These are phyloP conservation scores for Tipula helvola DNA, from an alignment of 2,888 invertebrate species.

Conservation along the genomic window DNA sequence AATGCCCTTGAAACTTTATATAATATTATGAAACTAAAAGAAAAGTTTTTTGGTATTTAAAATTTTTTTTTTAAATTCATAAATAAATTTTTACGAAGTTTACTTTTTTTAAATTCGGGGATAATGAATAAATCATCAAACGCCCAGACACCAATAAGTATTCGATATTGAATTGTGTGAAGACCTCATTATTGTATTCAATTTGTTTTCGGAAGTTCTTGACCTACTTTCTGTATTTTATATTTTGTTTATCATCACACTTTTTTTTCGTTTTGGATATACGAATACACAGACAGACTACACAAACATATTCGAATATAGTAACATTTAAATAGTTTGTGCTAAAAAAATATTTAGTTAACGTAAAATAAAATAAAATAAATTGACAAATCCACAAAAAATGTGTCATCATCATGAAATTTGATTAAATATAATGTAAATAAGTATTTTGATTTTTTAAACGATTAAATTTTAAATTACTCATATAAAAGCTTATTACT, in stretches of 20 bases:
- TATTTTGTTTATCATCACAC: neutral
- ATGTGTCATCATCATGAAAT: neutral
- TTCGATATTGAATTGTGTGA: neutral
- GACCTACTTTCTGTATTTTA: neutral
- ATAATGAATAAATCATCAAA: neutral
- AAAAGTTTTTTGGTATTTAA: neutral
- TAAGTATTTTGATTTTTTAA: neutral
- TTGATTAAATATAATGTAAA: neutral
- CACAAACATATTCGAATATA: neutral
- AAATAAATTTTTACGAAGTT: neutral
- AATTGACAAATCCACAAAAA: neutral
- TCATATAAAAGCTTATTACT: neutral
- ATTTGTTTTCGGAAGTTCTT: neutral
- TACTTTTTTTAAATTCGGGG: neutral
- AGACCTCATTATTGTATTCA: neutral
- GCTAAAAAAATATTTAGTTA: neutral
- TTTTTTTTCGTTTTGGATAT: neutral
- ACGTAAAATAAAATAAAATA: neutral
- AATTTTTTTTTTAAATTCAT: neutral
- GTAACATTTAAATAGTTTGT: neutral
- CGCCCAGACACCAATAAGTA: neutral
- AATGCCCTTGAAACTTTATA: neutral
- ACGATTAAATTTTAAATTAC: neutral
- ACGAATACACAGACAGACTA: neutral
- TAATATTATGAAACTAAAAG: neutral